Base-by-base conservation (phyloP, 2,888 invertebrate species). In the Perizoma affinitatum region DNA sequence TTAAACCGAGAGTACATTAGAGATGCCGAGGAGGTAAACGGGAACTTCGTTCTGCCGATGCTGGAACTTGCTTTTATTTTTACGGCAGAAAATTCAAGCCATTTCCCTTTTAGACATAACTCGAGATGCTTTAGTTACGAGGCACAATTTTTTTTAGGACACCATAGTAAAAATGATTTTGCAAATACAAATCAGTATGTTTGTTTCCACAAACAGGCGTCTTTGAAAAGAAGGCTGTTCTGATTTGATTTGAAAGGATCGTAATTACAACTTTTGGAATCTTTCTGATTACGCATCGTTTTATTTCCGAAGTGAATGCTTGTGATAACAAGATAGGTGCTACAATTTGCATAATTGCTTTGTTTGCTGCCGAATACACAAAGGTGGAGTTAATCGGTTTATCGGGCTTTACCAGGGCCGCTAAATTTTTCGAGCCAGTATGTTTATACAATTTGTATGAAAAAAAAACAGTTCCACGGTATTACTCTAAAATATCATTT, bases 1-100 rank as follows among this genome's bases (percentile, higher is more conserved):
- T 89, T 88, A 88, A 84, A 84, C 67, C 73, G 76, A 84, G 80
- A 79, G 78, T 71, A 78, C 80, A 80, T 87, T 83, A 79, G 71
- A 74, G 75, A 83, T 78, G 76, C 79, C 72, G 63, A 75, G 75
- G 74, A 80, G 74, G 82, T 79, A 80, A 83, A 83, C 73, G 75
- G 68, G 72, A 82, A 78, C 69, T 78, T 71, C 69, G 68, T 73
- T 38, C 38, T 80, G 72, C 71, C 35, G 74, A 68, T 67, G 55
- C 44, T 56, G 69, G 70, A 79, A 71, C 73, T 73, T 54, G 58
- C 56, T 75, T 75, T 79, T 78, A 78, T 81, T 78, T 74, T 65
- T 71, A 77, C 63, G 64, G 54, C 53, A 58, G 70, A 59, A 73
- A 74, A 71, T 72, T 72, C 68, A 64, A 70, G 59, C 58, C 65